phyloP scores from a whole-genome alignment of 2,113 vertebrate species.

The Verasper variegatus region DNA sequence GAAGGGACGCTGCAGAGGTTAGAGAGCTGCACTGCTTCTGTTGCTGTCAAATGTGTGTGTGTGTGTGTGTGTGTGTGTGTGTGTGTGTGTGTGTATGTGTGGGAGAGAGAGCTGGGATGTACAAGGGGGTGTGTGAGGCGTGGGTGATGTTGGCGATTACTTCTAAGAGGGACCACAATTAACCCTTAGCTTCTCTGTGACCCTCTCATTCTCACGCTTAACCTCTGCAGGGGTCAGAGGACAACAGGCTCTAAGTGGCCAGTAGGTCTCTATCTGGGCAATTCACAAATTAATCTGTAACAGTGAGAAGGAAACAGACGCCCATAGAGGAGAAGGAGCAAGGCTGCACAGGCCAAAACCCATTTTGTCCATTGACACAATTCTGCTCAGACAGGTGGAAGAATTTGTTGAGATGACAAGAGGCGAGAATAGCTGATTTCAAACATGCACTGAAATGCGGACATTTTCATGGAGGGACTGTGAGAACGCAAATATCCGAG shows the following conservation, averaged over 20 bases:
- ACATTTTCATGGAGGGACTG: too few relatives aligned
- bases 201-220: constrained; percentile 77
- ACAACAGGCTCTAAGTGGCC: constrained; percentile 72
- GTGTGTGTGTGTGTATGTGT: not conserved
- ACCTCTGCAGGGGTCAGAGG: constrained; percentile 64
- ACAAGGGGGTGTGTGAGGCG: constrained; percentile 8
- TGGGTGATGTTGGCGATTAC: constrained; percentile 76
- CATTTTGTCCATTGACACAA: not conserved
- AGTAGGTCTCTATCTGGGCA: constrained; percentile 56
- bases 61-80: constrained; percentile 33
- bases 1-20: constrained; percentile 53
- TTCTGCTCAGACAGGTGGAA: not conserved
- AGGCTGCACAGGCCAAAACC: not conserved
- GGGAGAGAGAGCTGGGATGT: not conserved
- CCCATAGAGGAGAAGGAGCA: constrained; percentile 1
- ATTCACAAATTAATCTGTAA: constrained; percentile 57
- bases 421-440: too few relatives aligned
- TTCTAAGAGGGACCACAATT: constrained; percentile 81
- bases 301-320: constrained; percentile 57
- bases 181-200: constrained; percentile 73
- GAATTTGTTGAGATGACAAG: not conserved
- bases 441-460: too few relatives aligned
- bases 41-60: constrained; percentile 41
- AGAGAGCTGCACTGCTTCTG: constrained; percentile 37
- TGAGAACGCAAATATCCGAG: too few relatives aligned